Percentiles rank a stretch among this genome's conserved stretches.
These are phyloP conservation scores for Pectinophora gossypiella DNA, from an alignment of 1,140 invertebrate genomes.

Conservation along the genomic window DNA sequence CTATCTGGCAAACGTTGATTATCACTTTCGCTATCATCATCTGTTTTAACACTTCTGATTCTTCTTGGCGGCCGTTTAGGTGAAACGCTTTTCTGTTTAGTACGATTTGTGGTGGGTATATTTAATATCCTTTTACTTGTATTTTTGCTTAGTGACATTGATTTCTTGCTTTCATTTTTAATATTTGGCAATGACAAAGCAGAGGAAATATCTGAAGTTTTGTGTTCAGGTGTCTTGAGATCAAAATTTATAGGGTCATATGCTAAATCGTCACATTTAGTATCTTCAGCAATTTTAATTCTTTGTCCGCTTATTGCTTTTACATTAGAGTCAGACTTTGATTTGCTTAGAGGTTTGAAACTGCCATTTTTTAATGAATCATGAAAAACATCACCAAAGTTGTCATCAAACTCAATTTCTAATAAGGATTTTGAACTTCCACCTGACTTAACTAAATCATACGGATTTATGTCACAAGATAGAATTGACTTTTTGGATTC, in stretches of 20 bases:
- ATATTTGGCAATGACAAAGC: conserved; percentile 60
- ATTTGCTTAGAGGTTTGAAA: conserved; percentile 29
- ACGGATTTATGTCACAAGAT: conserved; percentile 90
- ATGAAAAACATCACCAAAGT: conserved; percentile 56
- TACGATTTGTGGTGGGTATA: conserved; percentile 44
- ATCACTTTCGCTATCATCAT: conserved; percentile 68
- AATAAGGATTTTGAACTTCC: conserved; percentile 49
- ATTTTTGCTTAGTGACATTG: conserved; percentile 44
- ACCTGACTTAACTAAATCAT: conserved; percentile 81
- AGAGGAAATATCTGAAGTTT: conserved; percentile 50
- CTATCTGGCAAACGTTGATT: conserved; percentile 55
- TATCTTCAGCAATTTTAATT: conserved; percentile 72
- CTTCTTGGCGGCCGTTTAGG: conserved; percentile 64
- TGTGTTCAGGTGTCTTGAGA: conserved; percentile 63
- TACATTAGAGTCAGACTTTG: conserved; percentile 68
- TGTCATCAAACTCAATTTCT: conserved; percentile 63
- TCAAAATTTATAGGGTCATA: conserved; percentile 69
- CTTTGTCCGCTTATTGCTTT: conserved; percentile 77
- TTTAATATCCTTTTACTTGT: conserved; percentile 48
- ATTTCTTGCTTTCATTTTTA: conserved; percentile 60
- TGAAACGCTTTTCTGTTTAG: conserved; percentile 64
- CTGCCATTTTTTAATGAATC: conserved; percentile 45
- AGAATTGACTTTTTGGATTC: conserved; percentile 83
- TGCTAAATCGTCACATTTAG: conserved; percentile 44
- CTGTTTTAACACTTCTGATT: conserved; percentile 56